Evolutionary conservation across 2,113 vertebrate species (phyloP).

Genomic region (Datnioides undecimradiatus): DNA sequence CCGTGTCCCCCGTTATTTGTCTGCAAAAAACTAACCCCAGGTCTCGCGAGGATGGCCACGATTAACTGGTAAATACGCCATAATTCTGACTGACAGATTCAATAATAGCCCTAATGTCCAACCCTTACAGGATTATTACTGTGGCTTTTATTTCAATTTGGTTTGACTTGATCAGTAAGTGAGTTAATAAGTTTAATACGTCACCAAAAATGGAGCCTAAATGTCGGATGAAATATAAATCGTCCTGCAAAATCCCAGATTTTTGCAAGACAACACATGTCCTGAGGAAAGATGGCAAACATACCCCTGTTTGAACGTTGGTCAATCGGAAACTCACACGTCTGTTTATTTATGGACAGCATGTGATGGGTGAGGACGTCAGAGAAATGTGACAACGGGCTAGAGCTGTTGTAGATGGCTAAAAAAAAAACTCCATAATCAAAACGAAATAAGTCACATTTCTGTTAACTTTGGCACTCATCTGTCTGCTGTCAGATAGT

Average conservation of each 20-base stretch:
- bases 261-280: no score
- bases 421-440: neutral
- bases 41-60: slow-evolving; percentile 40
- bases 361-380: slow-evolving; percentile 1
- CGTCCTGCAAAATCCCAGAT: no score
- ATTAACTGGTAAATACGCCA: neutral
- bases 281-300: neutral
- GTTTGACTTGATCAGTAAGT: neutral
- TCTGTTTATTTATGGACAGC: slow-evolving; percentile 16
- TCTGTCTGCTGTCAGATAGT: neutral
- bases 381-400: slow-evolving; percentile 15
- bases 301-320: no score
- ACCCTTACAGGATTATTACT: neutral
- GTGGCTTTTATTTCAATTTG: neutral
- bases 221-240: no score
- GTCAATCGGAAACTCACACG: no score
- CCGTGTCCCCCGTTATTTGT: neutral
- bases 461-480: neutral
- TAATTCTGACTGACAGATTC: no score
- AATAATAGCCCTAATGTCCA: neutral
- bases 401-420: no score
- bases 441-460: neutral
- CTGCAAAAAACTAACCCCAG: neutral
- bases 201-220: no score
- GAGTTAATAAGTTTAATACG: no score